Conservation (phyloP, 2,113 vertebrate species). For the Myrmecobius fasciatus region DNA sequence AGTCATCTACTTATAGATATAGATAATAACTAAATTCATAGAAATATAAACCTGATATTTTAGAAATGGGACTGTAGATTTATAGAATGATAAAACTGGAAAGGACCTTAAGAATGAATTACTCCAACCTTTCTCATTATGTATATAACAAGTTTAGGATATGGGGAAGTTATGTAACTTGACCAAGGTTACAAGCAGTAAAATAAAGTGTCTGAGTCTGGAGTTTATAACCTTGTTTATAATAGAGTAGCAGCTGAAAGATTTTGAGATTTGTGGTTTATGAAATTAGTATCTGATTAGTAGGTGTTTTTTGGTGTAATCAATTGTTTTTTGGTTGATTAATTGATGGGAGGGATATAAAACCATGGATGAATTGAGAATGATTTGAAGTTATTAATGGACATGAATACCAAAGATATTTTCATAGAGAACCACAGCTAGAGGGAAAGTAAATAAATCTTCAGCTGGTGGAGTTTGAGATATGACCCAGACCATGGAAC, state of each 20-base stretch:
- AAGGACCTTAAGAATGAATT: neutral
- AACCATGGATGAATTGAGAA: neutral
- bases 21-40: neutral
- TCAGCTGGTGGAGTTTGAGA: neutral
- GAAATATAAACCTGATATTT: neutral
- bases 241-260: neutral
- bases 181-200: neutral
- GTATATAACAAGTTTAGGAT: neutral
- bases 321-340: neutral
- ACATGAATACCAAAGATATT: neutral
- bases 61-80: neutral
- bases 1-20: neutral
- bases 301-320: neutral
- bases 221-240: neutral
- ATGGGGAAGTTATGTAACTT: neutral
- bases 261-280: neutral
- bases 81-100: neutral
- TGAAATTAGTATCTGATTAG: neutral
- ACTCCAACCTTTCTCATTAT: conserved; percentile 28
- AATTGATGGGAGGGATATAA: neutral
- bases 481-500: neutral
- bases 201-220: neutral
- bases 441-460: neutral
- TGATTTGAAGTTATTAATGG: neutral
- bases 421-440: neutral